Conservation (phyloP, 2,888 invertebrate genomes). For the Nomada ruficornis region DNA sequence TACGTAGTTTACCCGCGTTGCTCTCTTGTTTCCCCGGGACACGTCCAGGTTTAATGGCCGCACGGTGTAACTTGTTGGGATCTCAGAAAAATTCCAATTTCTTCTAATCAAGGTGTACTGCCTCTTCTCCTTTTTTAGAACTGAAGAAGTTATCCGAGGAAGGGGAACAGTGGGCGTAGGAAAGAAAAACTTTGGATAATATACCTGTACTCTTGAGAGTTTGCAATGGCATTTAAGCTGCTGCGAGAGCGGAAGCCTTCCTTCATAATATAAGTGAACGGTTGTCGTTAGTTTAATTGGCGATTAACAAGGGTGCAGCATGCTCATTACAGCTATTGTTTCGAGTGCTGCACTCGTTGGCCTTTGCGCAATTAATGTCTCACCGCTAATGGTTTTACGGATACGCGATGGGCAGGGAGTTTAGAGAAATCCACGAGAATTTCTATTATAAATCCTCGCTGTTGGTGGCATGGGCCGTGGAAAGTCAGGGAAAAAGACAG, state of each 20-base stretch:
- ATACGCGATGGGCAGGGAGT: neutral
- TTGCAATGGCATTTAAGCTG: neutral
- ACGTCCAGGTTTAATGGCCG: slow-evolving; percentile 14
- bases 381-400: slow-evolving; percentile 52
- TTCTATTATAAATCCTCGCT: slow-evolving; percentile 64
- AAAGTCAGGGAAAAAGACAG: slow-evolving; percentile 69
- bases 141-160: no score
- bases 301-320: slow-evolving; percentile 3
- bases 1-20: slow-evolving; percentile 13
- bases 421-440: slow-evolving; percentile 44
- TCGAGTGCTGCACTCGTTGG: neutral
- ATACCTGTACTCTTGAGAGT: neutral
- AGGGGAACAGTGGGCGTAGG: no score
- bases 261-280: neutral
- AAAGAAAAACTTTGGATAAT: no score
- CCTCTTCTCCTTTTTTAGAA: no score
- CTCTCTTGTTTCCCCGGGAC: neutral
- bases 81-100: neutral
- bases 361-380: slow-evolving; percentile 47
- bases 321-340: slow-evolving; percentile 33
- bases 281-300: slow-evolving; percentile 28
- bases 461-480: slow-evolving; percentile 39
- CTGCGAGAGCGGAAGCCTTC: neutral
- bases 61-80: neutral
- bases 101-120: neutral